Evolutionary conservation across 2,113 vertebrate genomes (phyloP).

Genomic region (Ciconia boyciana): DNA sequence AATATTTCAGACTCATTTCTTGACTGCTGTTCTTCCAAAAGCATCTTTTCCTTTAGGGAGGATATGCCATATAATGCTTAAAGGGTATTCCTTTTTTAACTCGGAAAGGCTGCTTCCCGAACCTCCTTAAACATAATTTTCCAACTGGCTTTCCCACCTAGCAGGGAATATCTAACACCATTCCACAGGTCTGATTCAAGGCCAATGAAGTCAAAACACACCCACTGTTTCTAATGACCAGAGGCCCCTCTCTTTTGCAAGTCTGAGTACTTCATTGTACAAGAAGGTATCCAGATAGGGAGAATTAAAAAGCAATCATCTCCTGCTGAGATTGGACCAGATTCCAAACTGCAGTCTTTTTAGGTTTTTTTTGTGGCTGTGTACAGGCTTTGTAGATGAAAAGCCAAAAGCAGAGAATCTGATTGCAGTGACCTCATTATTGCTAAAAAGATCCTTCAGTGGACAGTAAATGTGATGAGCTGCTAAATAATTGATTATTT

Average conservation of each 20-base stretch:
- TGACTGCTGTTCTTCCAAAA: not conserved
- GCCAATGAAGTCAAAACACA: not conserved
- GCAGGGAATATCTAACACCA: not conserved
- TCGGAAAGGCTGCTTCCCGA: not conserved
- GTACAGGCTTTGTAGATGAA: not conserved
- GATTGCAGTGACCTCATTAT: slow-evolving; percentile 49
- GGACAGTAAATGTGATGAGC: slow-evolving; percentile 50
- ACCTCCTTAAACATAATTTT: not conserved
- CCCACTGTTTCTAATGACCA: not conserved
- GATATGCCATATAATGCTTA: not conserved
- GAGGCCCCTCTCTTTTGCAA: not conserved
- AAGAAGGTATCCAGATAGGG: not conserved
- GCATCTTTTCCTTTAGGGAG: not conserved
- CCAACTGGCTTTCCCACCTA: not conserved
- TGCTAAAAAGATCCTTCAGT: slow-evolving; percentile 18
- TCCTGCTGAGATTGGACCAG: not conserved
- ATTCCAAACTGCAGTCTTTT: not conserved
- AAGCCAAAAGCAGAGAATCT: slow-evolving; percentile 2
- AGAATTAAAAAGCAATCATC: slow-evolving; percentile 17
- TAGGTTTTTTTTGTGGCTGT: not conserved
- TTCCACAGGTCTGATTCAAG: not conserved
- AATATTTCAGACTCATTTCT: not conserved
- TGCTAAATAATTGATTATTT: slow-evolving; percentile 67
- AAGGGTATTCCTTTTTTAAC: not conserved
- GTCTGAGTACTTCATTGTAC: not conserved